phyloP scores from a whole-genome alignment of 2,113 vertebrate genomes.

The Pseudorasbora parva region DNA sequence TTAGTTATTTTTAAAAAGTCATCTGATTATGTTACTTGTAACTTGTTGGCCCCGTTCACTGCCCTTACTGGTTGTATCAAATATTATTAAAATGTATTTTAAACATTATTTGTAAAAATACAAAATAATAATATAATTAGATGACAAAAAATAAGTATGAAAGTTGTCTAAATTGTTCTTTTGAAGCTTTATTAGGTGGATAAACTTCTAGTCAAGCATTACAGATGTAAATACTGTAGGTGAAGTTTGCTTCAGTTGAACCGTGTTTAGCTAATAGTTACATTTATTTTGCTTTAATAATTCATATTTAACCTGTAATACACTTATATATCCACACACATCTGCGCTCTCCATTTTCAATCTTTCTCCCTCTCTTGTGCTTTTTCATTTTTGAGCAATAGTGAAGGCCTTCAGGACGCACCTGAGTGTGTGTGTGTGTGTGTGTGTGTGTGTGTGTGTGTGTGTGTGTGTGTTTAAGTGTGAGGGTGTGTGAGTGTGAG shows the following conservation, averaged over 20 bases:
- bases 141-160: too few relatives aligned
- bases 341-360: neutral
- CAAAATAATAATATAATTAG: too few relatives aligned
- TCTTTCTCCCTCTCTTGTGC: neutral
- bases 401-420: neutral
- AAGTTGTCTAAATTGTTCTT: neutral
- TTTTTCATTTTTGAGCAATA: slow-evolving; percentile 1
- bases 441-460: too few relatives aligned
- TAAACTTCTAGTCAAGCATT: neutral
- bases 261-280: neutral
- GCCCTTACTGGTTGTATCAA: too few relatives aligned
- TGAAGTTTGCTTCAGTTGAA: neutral
- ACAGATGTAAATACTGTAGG: neutral
- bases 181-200: neutral
- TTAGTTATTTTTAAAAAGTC: too few relatives aligned
- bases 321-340: slow-evolving; percentile 2
- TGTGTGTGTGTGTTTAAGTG: neutral
- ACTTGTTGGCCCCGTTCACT: too few relatives aligned
- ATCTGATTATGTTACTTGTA: too few relatives aligned
- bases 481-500: neutral
- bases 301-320: neutral
- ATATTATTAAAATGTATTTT: too few relatives aligned
- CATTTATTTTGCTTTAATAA: neutral
- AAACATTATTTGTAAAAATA: too few relatives aligned
- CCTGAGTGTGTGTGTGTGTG: neutral